These are phyloP conservation scores for Xerus inauris DNA, from an alignment of 2,113 vertebrate species.

Conservation along the genomic window DNA sequence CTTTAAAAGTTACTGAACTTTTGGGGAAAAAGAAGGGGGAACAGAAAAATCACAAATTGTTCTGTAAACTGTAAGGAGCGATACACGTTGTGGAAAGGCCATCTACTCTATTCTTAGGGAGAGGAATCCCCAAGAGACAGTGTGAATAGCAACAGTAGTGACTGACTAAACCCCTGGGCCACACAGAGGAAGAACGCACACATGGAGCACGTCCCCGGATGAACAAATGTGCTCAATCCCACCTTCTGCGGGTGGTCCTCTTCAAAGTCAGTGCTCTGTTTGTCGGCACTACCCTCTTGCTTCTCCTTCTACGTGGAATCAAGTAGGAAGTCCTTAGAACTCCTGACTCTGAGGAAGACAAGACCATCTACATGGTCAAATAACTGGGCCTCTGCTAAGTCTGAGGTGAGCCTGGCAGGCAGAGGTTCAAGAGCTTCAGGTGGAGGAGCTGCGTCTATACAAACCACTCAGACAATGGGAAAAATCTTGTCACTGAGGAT, in stretches of 20 bases:
- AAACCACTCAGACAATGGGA: neutral
- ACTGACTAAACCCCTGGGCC: neutral
- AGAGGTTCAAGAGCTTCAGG: neutral
- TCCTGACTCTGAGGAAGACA: neutral
- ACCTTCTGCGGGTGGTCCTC: neutral
- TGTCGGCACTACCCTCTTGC: neutral
- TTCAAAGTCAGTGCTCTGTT: neutral
- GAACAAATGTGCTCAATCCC: neutral
- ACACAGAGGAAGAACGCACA: neutral
- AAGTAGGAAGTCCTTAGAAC: neutral
- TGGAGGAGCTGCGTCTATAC: neutral
- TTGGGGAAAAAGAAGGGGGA: too few species aligned
- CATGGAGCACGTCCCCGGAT: neutral
- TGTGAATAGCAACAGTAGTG: neutral
- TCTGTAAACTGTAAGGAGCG: neutral
- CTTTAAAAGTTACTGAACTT: too few species aligned
- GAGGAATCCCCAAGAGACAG: neutral
- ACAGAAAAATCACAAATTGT: neutral
- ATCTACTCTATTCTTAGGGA: neutral
- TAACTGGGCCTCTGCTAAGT: neutral
- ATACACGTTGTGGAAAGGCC: neutral
- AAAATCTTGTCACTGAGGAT: neutral
- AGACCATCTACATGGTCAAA: neutral
- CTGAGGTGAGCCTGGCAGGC: neutral
- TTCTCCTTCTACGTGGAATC: neutral